Evolutionary conservation across 2,888 invertebrate species (phyloP).

Genomic region (Oligia latruncula): DNA sequence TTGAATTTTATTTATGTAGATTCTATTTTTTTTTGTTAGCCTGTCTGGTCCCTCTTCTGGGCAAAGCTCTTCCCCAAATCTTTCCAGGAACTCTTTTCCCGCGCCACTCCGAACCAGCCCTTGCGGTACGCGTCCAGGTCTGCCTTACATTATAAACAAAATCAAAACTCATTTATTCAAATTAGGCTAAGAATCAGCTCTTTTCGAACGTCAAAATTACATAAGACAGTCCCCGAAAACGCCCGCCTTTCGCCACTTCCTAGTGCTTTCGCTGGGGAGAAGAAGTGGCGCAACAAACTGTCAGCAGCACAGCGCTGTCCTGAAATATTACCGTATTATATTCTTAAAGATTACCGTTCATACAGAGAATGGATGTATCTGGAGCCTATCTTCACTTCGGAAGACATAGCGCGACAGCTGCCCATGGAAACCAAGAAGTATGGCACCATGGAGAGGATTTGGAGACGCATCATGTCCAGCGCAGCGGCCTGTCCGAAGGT

Average conservation of each 20-base stretch:
- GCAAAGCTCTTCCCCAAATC: background rate
- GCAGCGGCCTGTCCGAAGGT: constrained; percentile 92
- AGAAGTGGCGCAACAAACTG: no score
- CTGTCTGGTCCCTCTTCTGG: no score
- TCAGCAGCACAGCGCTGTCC: no score
- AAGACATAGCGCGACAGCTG: constrained; percentile 94
- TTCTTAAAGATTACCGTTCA: background rate
- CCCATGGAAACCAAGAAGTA: constrained; percentile 95
- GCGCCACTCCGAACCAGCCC: background rate
- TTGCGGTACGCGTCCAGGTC: background rate
- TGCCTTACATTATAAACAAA: background rate
- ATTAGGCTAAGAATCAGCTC: no score
- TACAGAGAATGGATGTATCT: constrained; percentile 94
- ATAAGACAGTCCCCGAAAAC: no score
- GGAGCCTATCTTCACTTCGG: constrained; percentile 95
- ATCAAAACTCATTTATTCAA: no score
- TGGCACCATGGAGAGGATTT: constrained; percentile 94
- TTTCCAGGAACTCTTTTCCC: background rate
- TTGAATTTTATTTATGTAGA: no score
- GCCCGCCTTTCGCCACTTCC: no score
- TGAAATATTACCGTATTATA: background rate
- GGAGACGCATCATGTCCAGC: constrained; percentile 94
- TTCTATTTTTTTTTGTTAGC: background rate
- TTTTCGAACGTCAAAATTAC: no score
- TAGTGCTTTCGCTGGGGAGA: no score